These are phyloP conservation scores for Rapana venosa DNA, from an alignment of 2,888 invertebrate genomes.

Conservation along the genomic window DNA sequence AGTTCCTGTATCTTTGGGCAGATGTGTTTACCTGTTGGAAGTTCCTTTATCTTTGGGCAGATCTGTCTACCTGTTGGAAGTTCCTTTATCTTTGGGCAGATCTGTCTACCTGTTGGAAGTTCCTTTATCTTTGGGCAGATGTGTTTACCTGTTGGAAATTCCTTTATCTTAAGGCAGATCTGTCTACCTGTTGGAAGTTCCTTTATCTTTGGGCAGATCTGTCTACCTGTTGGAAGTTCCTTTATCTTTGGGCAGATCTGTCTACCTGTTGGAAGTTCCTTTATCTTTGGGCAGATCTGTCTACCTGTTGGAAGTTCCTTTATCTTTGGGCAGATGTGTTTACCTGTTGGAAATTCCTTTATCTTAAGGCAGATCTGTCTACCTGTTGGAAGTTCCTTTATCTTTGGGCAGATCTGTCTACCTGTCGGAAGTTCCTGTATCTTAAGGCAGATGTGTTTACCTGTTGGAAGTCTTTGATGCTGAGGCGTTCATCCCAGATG, in stretches of 20 bases:
- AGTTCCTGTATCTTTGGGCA: no score
- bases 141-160: no score
- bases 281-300: neutral
- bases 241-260: neutral
- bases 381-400: neutral
- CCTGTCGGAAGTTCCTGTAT: neutral
- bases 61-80: no score
- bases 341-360: neutral
- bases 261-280: neutral
- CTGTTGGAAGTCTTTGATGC: conserved; percentile 3
- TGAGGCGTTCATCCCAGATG: neutral
- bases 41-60: no score
- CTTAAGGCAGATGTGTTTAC: neutral
- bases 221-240: no score
- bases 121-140: no score
- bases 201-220: no score
- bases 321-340: neutral
- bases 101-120: no score
- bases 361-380: neutral
- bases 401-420: neutral
- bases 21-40: no score
- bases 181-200: no score
- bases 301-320: neutral
- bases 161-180: no score
- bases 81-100: no score